A percentile compares a stretch with the other conserved stretches of the same genome.
Evolutionary conservation across 2,888 invertebrate species (phyloP).

Genomic region (Drosophila mimica): DNA sequence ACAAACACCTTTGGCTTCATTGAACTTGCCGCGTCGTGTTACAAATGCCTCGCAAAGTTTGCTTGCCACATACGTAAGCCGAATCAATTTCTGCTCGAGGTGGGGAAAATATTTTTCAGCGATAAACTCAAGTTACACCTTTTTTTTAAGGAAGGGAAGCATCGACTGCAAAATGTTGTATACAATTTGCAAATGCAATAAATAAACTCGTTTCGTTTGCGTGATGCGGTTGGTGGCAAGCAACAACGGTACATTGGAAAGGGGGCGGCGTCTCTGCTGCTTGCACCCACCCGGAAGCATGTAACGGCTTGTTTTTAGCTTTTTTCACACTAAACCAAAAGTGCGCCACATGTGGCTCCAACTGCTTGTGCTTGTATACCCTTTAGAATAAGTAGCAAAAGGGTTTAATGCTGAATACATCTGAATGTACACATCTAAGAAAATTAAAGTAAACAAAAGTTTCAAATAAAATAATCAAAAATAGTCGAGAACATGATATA

Average conservation of each 20-base stretch:
- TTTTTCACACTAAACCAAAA: constrained; percentile 57
- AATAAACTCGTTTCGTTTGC: constrained; percentile 78
- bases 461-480: too few species aligned
- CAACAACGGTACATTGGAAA: neutral
- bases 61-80: constrained; percentile 65
- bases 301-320: constrained; percentile 68
- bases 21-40: constrained; percentile 75
- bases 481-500: neutral
- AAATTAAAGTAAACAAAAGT: neutral
- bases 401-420: neutral
- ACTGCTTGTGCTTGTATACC: constrained; percentile 23
- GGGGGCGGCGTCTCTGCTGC: constrained; percentile 12
- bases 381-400: neutral
- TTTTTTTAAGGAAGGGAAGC: constrained; percentile 21
- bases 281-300: constrained; percentile 54
- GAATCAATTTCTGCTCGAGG: constrained; percentile 68
- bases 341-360: constrained; percentile 58
- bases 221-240: constrained; percentile 44
- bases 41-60: constrained; percentile 65
- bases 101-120: constrained; percentile 54
- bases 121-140: constrained; percentile 78
- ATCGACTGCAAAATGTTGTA: constrained; percentile 77
- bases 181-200: constrained; percentile 81
- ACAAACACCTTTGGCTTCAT: constrained; percentile 77
- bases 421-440: neutral